phyloP scores from a whole-genome alignment of 2,888 invertebrate genomes.

The Spisula subtruncata region DNA sequence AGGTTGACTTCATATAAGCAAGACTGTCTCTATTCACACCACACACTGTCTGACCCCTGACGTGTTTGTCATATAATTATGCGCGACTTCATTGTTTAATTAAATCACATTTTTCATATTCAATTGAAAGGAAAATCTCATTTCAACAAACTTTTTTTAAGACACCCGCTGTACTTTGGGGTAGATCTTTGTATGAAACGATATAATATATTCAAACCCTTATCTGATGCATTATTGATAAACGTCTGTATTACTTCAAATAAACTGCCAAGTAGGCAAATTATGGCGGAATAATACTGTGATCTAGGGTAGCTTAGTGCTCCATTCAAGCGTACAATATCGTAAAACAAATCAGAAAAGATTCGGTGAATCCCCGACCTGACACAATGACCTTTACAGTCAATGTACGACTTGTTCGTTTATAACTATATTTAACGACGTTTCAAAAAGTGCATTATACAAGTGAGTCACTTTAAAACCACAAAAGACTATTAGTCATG shows the following conservation, averaged over 20 bases:
- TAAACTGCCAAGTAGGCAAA: slow-evolving; percentile 25
- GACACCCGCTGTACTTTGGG: neutral
- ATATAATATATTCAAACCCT: slow-evolving; percentile 1
- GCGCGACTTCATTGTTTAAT: neutral
- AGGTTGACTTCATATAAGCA: too few species aligned
- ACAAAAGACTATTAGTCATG: slow-evolving; percentile 46
- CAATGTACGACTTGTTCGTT: neutral
- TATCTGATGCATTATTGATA: neutral
- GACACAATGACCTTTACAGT: slow-evolving; percentile 28
- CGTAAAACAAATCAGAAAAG: neutral
- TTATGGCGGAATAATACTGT: neutral
- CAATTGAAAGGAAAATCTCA: neutral
- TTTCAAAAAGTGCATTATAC: slow-evolving; percentile 46
- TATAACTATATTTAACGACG: slow-evolving; percentile 7
- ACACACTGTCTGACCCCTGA: neutral
- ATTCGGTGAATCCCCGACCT: slow-evolving; percentile 13
- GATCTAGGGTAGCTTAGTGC: slow-evolving; percentile 3
- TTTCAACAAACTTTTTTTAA: neutral
- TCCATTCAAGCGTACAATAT: neutral
- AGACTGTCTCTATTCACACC: too few species aligned
- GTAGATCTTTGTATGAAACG: neutral
- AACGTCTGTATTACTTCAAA: neutral
- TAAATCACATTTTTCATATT: neutral
- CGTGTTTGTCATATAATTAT: neutral
- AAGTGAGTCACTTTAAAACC: slow-evolving; percentile 48